Conservation (phyloP, 2,797 vertebrate species). For the Cyclura pinguis region DNA sequence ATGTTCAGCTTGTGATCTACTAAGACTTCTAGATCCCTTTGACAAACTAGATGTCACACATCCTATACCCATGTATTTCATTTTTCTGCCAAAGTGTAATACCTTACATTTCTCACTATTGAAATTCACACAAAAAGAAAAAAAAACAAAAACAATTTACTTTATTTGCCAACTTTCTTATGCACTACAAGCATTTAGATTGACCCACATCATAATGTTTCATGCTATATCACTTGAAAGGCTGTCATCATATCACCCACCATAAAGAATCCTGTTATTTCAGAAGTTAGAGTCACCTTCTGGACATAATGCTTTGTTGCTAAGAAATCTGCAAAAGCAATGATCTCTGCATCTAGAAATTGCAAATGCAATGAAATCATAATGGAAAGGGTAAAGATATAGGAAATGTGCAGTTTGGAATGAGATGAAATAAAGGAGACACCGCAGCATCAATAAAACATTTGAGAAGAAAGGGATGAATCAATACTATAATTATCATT, state of each 20-base stretch:
- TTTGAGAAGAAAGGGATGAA: slow-evolving; percentile 50
- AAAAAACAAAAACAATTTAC: not conserved
- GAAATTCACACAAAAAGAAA: not conserved
- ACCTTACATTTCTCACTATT: too few species aligned
- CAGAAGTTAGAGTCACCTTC: not conserved
- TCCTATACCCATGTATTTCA: too few species aligned
- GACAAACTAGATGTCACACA: too few species aligned
- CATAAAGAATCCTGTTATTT: not conserved
- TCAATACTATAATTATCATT: slow-evolving; percentile 64
- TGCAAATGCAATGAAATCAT: slow-evolving; percentile 12
- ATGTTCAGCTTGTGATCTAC: too few species aligned
- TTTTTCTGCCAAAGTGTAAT: too few species aligned
- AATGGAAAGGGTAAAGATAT: slow-evolving; percentile 7
- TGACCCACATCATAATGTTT: not conserved
- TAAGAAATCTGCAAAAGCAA: not conserved
- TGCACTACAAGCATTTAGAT: not conserved
- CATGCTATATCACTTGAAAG: not conserved
- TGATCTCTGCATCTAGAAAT: not conserved
- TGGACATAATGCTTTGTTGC: not conserved
- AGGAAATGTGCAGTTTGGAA: not conserved
- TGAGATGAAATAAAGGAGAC: slow-evolving; percentile 32
- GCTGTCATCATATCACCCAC: not conserved
- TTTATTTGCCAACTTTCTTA: not conserved
- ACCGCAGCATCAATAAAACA: slow-evolving; percentile 56
- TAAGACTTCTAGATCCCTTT: too few species aligned